Conservation (phyloP, 2,113 vertebrate species). For the Barbus barbus region DNA sequence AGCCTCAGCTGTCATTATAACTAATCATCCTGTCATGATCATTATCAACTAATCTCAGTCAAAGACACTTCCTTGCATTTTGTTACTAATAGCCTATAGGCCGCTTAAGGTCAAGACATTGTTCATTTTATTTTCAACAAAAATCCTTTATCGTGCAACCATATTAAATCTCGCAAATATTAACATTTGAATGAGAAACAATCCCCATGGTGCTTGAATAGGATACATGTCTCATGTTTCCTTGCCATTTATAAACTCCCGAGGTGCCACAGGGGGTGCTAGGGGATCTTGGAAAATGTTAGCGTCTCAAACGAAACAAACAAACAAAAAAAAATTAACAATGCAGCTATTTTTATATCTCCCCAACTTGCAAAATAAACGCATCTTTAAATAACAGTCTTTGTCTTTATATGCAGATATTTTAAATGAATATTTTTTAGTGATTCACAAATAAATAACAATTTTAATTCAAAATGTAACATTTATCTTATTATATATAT, state of each 20-base stretch:
- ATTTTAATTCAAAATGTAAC: not conserved
- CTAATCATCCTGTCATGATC: constrained; percentile 27
- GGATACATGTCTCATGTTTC: not conserved
- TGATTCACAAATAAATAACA: not conserved
- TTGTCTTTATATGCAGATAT: not conserved
- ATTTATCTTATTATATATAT: not conserved
- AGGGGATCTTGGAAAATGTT: not conserved
- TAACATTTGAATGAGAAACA: not conserved
- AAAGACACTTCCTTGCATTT: constrained; percentile 46
- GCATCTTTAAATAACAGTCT: not conserved
- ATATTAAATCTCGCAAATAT: not conserved
- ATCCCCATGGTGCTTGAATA: not conserved
- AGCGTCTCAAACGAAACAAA: not conserved
- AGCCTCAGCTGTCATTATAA: constrained; percentile 46
- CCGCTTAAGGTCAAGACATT: constrained; percentile 23
- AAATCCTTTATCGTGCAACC: not conserved
- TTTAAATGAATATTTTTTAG: not conserved
- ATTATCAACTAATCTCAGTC: constrained; percentile 12
- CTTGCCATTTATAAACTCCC: not conserved
- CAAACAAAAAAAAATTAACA: too few species aligned
- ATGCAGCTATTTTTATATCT: not conserved
- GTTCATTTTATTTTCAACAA: not conserved
- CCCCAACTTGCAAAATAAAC: not conserved
- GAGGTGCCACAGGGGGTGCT: not conserved
- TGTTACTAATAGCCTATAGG: not conserved